These are phyloP conservation scores for Tenodera sinensis DNA, from an alignment of 2,888 invertebrate genomes.

Conservation along the genomic window DNA sequence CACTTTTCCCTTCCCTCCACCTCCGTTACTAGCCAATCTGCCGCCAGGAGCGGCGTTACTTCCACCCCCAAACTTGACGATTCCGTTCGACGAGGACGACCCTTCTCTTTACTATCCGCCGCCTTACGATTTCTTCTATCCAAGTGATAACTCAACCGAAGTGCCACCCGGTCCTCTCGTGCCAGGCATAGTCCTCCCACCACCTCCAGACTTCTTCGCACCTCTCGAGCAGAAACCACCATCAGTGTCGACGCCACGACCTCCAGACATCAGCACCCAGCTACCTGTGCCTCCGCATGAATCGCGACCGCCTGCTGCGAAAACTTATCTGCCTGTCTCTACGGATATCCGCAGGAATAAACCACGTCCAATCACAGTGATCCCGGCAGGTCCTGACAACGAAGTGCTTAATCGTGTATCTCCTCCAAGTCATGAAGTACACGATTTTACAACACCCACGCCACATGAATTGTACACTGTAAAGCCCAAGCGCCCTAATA, in stretches of 20 bases:
- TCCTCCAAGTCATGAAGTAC: neutral
- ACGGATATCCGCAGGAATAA: slow-evolving; percentile 22
- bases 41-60: slow-evolving; percentile 62
- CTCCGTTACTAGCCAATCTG: slow-evolving; percentile 49
- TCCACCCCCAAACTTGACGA: slow-evolving; percentile 60
- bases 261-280: slow-evolving; percentile 8
- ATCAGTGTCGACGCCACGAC: slow-evolving; percentile 27
- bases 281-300: neutral
- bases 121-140: slow-evolving; percentile 83
- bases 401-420: neutral
- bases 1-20: slow-evolving; percentile 36
- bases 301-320: neutral
- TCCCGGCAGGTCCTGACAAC: slow-evolving; percentile 40
- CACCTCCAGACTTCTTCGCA: slow-evolving; percentile 83
- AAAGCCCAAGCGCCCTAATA: slow-evolving; percentile 2
- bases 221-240: slow-evolving; percentile 46
- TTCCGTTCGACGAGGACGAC: slow-evolving; percentile 84
- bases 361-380: slow-evolving; percentile 40
- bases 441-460: neutral
- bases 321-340: slow-evolving; percentile 18
- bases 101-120: slow-evolving; percentile 89
- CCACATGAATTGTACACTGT: neutral
- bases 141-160: slow-evolving; percentile 67
- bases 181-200: slow-evolving; percentile 83
- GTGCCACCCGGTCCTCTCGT: slow-evolving; percentile 83